Percentiles rank a stretch among this genome's conserved stretches.
Evolutionary conservation across 2,888 invertebrate species (phyloP).

Genomic region (Lasioglossum oenotherae): DNA sequence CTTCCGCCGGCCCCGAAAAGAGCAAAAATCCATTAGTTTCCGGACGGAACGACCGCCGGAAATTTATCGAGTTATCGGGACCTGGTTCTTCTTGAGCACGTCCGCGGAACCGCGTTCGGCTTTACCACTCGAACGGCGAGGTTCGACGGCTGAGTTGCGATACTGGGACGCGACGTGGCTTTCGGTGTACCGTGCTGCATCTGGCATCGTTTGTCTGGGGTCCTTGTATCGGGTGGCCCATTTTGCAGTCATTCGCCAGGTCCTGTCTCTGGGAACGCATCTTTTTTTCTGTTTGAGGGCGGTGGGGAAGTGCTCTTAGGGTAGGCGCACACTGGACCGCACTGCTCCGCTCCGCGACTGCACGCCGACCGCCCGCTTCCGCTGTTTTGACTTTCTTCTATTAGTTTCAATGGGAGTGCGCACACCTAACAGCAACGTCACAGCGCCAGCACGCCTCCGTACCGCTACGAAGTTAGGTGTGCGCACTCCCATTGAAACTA

Average conservation of each 20-base stretch:
- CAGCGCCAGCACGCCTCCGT: too few relatives aligned
- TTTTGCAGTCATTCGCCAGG: not conserved
- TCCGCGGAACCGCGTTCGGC: not conserved
- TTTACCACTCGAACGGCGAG: not conserved
- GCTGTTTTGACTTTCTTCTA: too few relatives aligned
- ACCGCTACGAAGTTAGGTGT: too few relatives aligned
- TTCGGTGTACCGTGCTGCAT: not conserved
- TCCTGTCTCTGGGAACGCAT: too few relatives aligned
- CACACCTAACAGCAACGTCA: too few relatives aligned
- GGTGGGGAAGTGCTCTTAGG: too few relatives aligned
- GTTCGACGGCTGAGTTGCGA: not conserved
- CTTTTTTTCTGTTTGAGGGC: too few relatives aligned
- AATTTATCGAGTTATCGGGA: conserved; percentile 55
- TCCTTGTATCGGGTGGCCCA: not conserved
- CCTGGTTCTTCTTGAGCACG: not conserved
- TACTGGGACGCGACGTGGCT: not conserved
- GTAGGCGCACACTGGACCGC: too few relatives aligned
- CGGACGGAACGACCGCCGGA: conserved; percentile 17
- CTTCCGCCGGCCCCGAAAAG: conserved; percentile 26
- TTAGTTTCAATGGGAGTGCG: too few relatives aligned
- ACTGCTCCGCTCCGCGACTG: too few relatives aligned
- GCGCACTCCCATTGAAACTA: too few relatives aligned
- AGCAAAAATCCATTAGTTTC: conserved; percentile 44
- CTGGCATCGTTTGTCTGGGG: not conserved
- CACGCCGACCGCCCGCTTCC: too few relatives aligned